phyloP scores from a whole-genome alignment of 2,888 invertebrate species.

The Microctonus hyperodae region DNA sequence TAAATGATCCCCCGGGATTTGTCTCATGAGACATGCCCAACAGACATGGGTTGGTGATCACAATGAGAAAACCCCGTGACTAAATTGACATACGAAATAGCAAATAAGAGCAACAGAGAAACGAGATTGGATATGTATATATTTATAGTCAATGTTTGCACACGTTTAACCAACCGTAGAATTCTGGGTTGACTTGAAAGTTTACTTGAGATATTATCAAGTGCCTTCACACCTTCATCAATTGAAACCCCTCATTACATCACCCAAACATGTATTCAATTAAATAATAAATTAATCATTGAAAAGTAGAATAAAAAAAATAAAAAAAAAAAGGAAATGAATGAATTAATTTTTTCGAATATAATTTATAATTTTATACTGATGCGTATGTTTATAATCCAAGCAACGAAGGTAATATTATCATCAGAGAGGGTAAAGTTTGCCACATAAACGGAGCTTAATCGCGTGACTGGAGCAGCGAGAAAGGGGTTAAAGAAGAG shows the following conservation, averaged over 20 bases:
- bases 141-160: constrained; percentile 56
- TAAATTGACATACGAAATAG: constrained; percentile 37
- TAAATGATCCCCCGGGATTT: constrained; percentile 10
- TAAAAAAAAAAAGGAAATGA: too few relatives aligned
- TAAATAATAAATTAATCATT: too few relatives aligned
- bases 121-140: constrained; percentile 35
- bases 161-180: constrained; percentile 56
- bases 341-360: too few relatives aligned
- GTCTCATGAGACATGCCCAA: constrained; percentile 16
- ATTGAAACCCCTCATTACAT: constrained; percentile 33
- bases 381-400: background rate
- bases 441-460: constrained; percentile 57
- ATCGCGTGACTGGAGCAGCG: constrained; percentile 43
- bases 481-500: constrained; percentile 38
- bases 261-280: too few relatives aligned
- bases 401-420: background rate
- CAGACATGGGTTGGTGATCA: constrained; percentile 23
- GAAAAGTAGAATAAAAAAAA: too few relatives aligned
- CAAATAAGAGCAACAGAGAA: background rate
- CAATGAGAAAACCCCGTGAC: constrained; percentile 34
- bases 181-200: constrained; percentile 43
- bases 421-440: constrained; percentile 47
- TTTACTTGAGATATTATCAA: constrained; percentile 53
- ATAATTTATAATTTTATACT: too few relatives aligned
- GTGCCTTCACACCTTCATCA: constrained; percentile 46